phyloP scores from a whole-genome alignment of 2,113 vertebrate genomes.

The Pseudorhombus dupliciocellatus region DNA sequence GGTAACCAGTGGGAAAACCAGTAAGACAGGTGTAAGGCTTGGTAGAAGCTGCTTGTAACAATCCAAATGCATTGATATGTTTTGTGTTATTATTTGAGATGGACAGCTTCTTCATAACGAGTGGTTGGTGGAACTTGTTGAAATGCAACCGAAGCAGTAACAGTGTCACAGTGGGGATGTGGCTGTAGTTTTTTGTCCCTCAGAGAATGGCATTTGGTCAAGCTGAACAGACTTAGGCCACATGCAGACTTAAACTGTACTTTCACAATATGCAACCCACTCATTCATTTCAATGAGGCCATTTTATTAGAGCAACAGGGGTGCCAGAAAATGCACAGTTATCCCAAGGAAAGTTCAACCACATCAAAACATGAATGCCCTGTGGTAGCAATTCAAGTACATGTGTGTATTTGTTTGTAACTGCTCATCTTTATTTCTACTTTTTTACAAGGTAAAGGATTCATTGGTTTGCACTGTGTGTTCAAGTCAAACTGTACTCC shows the following conservation, averaged over 20 bases:
- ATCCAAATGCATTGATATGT: too few relatives aligned
- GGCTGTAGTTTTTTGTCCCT: not conserved
- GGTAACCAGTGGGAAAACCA: slow-evolving; percentile 11
- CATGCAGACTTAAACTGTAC: not conserved
- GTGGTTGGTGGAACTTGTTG: too few relatives aligned
- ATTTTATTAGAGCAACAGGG: too few relatives aligned
- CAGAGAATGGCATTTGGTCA: not conserved
- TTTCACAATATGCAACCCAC: not conserved
- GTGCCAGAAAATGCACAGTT: too few relatives aligned
- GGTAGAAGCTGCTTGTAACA: not conserved
- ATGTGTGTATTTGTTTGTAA: too few relatives aligned
- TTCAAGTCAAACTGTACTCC: not conserved
- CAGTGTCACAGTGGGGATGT: not conserved
- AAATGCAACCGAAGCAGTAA: not conserved
- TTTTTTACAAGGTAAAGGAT: too few relatives aligned
- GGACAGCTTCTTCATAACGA: too few relatives aligned
- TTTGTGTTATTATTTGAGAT: too few relatives aligned
- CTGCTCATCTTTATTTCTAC: too few relatives aligned
- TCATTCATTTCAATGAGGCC: not conserved
- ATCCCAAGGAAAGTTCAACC: too few relatives aligned
- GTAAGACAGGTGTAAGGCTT: slow-evolving; percentile 3
- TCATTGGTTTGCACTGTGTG: not conserved
- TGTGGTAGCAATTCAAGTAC: too few relatives aligned
- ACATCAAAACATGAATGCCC: too few relatives aligned
- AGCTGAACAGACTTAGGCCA: not conserved